Percentiles rank a stretch among this genome's conserved stretches.
Conservation (phyloP, 2,888 invertebrate genomes). For the Limnephilus rhombicus region DNA sequence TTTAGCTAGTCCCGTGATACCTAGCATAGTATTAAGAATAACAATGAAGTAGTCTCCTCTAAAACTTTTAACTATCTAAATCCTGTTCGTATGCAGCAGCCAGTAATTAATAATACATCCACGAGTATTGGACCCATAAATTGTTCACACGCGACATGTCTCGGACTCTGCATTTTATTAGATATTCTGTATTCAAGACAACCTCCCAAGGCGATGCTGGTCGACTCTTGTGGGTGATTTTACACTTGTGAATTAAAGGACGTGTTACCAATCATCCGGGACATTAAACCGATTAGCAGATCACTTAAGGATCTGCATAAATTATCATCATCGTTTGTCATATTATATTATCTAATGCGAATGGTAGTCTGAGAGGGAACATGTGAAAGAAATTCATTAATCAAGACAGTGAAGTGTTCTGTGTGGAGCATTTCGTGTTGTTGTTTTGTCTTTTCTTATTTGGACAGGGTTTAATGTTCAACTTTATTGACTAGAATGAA, state of each 20-base stretch:
- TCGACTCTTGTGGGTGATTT: neutral
- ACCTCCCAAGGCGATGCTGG: constrained; percentile 26
- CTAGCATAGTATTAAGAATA: neutral
- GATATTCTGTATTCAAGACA: constrained; percentile 36
- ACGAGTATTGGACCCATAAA: constrained; percentile 22
- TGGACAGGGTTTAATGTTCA: neutral
- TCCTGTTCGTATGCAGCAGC: neutral
- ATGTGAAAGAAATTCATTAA: neutral
- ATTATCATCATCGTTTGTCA: neutral
- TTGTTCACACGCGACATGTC: constrained; percentile 39
- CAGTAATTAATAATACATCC: neutral
- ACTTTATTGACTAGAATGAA: neutral
- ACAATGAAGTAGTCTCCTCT: neutral
- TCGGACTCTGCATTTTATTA: neutral
- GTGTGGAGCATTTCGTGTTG: neutral
- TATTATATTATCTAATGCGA: neutral
- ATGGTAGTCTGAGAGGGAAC: neutral
- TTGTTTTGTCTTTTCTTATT: neutral
- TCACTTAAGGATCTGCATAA: neutral
- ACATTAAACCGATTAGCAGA: constrained; percentile 23
- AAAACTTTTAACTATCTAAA: neutral
- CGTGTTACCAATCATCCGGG: constrained; percentile 13
- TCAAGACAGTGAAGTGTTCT: neutral
- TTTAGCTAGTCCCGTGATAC: neutral
- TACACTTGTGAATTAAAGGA: constrained; percentile 13